These are phyloP conservation scores for Drosophila algonquin DNA, from an alignment of 2,888 invertebrate genomes.

Conservation along the genomic window DNA sequence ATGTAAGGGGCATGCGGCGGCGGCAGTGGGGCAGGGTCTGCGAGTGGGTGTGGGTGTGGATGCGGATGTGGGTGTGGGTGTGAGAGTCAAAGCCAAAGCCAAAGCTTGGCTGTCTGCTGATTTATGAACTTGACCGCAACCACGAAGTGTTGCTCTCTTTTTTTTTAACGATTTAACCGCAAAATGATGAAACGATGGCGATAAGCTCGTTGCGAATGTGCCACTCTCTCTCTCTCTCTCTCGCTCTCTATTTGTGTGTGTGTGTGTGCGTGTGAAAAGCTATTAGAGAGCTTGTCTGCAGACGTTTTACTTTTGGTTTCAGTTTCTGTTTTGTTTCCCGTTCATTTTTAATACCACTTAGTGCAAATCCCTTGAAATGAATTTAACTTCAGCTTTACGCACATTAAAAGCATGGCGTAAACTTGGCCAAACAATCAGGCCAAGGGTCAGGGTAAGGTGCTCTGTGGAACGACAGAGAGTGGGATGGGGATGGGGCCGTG, in stretches of 20 bases:
- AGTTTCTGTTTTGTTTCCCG: slow-evolving; percentile 14
- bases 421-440: not conserved
- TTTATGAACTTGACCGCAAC: slow-evolving; percentile 80
- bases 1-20: slow-evolving; percentile 34
- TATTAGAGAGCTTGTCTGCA: slow-evolving; percentile 52
- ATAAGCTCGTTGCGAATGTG: slow-evolving; percentile 57
- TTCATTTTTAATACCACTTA: slow-evolving; percentile 45
- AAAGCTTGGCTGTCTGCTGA: slow-evolving; percentile 59
- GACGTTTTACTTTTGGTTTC: slow-evolving; percentile 17
- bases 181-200: slow-evolving; percentile 76
- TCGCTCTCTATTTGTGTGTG: slow-evolving; percentile 16
- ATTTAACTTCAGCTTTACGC: slow-evolving; percentile 20
- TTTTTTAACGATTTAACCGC: slow-evolving; percentile 76
- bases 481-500: no score
- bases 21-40: not conserved
- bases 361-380: slow-evolving; percentile 43
- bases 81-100: not conserved
- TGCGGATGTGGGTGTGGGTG: not conserved
- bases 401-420: slow-evolving; percentile 20
- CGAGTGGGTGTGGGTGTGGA: not conserved
- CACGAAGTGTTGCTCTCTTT: slow-evolving; percentile 60
- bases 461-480: no score
- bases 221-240: slow-evolving; percentile 10
- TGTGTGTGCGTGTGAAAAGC: slow-evolving; percentile 56
- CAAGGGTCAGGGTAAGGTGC: not conserved